These are phyloP conservation scores for Dromius quadrimaculatus DNA, from an alignment of 2,888 invertebrate genomes.

Conservation along the genomic window DNA sequence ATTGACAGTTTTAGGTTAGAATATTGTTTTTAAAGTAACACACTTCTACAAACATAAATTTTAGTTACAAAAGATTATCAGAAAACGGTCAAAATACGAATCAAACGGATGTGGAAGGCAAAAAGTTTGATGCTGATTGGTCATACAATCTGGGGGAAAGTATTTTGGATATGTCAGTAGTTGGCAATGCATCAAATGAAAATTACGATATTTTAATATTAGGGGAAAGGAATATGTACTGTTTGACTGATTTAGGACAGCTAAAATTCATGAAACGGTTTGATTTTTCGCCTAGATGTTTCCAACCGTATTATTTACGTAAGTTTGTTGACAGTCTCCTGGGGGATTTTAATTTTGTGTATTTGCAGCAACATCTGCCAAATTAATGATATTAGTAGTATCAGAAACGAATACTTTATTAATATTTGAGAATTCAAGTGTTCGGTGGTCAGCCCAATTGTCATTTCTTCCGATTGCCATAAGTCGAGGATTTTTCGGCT, in stretches of 20 bases:
- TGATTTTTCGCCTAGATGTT: constrained; percentile 85
- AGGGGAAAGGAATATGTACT: constrained; percentile 87
- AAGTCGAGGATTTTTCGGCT: constrained; percentile 78
- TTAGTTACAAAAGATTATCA: constrained; percentile 82
- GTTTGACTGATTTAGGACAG: constrained; percentile 82
- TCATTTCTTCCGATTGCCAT: constrained; percentile 80
- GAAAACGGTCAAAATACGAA: constrained; percentile 76
- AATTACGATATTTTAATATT: constrained; percentile 82
- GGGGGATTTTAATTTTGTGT: constrained; percentile 70
- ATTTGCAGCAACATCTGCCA: constrained; percentile 75
- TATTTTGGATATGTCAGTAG: constrained; percentile 66
- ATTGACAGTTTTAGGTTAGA: constrained; percentile 87
- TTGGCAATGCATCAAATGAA: constrained; percentile 68
- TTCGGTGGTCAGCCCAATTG: constrained; percentile 92
- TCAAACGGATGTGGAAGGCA: constrained; percentile 69
- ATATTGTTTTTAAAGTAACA: no score
- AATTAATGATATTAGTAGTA: constrained; percentile 79
- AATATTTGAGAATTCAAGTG: constrained; percentile 85
- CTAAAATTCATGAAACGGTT: constrained; percentile 86
- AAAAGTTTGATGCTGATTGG: constrained; percentile 82
- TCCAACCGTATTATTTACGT: constrained; percentile 71
- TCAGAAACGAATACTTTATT: constrained; percentile 86
- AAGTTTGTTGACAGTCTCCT: constrained; percentile 66
- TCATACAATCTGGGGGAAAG: constrained; percentile 80
- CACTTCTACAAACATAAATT: no score